Percentiles rank a stretch among this genome's conserved stretches.
phyloP scores from a whole-genome alignment of 2,797 vertebrate genomes.

The Pitangus sulphuratus region DNA sequence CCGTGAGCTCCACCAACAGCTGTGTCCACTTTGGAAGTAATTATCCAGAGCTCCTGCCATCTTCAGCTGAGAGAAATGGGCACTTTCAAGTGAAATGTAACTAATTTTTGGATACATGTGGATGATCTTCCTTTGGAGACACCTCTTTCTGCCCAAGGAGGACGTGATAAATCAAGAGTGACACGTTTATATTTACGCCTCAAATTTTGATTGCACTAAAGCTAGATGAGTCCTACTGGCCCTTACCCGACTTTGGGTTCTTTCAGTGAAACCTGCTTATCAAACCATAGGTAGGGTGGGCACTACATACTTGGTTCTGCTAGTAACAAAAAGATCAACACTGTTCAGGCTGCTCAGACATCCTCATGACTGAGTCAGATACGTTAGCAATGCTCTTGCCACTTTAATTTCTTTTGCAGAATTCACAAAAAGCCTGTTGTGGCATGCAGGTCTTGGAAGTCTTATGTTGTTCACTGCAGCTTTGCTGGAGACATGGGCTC shows the following conservation, averaged over 20 bases:
- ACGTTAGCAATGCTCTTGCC: background rate
- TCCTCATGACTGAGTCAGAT: fast-evolving
- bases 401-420: background rate
- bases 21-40: background rate
- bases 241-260: background rate
- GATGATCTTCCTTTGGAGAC: background rate
- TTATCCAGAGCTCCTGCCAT: background rate
- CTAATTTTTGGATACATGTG: background rate
- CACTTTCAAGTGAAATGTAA: background rate
- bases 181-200: background rate
- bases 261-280: background rate
- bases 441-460: background rate
- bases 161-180: background rate
- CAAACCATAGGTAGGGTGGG: background rate
- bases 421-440: background rate
- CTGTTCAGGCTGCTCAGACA: background rate
- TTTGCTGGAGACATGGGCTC: background rate
- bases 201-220: background rate
- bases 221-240: background rate
- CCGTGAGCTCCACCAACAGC: background rate
- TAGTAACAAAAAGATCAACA: fast-evolving
- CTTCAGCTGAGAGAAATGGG: background rate
- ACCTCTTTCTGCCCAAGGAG: background rate
- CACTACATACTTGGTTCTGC: background rate
- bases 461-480: background rate